These are phyloP conservation scores for Anguilla anguilla DNA, from an alignment of 2,797 vertebrate species.

Conservation along the genomic window DNA sequence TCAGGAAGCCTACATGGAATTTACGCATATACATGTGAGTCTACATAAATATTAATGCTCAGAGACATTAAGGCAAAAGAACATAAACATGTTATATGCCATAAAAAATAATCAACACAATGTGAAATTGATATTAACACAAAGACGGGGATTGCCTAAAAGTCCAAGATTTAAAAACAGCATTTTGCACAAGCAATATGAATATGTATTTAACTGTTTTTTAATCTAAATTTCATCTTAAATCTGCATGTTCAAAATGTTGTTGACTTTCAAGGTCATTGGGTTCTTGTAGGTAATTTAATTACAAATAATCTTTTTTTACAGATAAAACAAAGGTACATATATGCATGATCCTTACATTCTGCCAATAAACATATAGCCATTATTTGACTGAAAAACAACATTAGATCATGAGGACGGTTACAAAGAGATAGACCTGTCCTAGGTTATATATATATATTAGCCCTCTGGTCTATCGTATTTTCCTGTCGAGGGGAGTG, in stretches of 20 bases:
- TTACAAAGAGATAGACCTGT: not conserved
- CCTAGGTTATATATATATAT: not conserved
- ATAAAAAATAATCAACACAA: not conserved
- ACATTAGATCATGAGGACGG: not conserved
- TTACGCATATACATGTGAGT: not conserved
- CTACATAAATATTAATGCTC: not conserved
- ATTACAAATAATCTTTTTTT: not conserved
- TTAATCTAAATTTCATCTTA: not conserved
- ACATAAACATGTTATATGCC: not conserved
- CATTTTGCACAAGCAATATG: not conserved
- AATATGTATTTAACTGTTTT: not conserved
- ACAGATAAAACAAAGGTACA: not conserved
- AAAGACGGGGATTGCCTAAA: not conserved
- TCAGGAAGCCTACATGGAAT: not conserved
- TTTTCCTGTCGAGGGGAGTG: constrained; percentile 71
- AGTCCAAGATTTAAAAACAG: not conserved
- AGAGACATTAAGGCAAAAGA: not conserved
- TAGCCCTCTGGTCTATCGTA: constrained; percentile 59
- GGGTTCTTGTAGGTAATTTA: not conserved
- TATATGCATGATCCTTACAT: not conserved
- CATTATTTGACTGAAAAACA: not conserved
- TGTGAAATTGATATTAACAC: not conserved
- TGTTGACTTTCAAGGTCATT: not conserved
- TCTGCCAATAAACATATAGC: not conserved
- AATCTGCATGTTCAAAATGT: not conserved